phyloP scores from a whole-genome alignment of 2,113 vertebrate species.

The Oryzias celebensis region DNA sequence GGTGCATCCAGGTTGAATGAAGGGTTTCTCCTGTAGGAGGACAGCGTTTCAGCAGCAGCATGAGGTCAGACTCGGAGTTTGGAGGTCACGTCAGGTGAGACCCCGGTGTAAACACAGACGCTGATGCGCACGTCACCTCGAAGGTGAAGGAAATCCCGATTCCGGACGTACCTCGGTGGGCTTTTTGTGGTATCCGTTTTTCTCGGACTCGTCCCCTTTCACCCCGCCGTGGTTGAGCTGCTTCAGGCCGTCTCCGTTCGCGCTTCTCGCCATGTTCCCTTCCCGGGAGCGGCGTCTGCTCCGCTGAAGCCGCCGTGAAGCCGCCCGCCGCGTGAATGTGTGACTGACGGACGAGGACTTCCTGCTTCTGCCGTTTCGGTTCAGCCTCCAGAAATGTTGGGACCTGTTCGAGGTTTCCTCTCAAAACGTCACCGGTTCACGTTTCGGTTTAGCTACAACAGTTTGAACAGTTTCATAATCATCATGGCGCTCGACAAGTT shows the following conservation, averaged over 20 bases:
- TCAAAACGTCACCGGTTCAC: not conserved
- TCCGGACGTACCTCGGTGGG: constrained; percentile 50
- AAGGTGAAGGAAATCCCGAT: not conserved
- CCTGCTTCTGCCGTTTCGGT: constrained; percentile 49
- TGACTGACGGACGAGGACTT: constrained; percentile 56
- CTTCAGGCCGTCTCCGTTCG: constrained; percentile 25
- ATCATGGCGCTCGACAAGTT: too few species aligned
- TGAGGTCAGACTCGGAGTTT: constrained; percentile 17
- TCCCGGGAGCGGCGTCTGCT: constrained; percentile 3
- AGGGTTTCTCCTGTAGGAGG: too few species aligned
- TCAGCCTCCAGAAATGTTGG: constrained; percentile 28
- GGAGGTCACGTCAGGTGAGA: constrained; percentile 3
- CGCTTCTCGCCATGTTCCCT: constrained; percentile 56
- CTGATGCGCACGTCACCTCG: not conserved
- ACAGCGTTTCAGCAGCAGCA: not conserved
- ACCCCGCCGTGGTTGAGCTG: constrained; percentile 32
- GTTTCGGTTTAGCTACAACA: too few species aligned
- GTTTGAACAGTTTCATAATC: too few species aligned
- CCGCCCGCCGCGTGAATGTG: constrained; percentile 15
- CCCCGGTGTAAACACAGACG: not conserved
- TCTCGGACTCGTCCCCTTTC: constrained; percentile 27
- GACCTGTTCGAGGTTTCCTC: not conserved
- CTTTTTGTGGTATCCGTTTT: constrained; percentile 37
- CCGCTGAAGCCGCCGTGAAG: constrained; percentile 1
- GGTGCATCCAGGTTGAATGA: not conserved